Base-by-base conservation (phyloP, 2,797 vertebrate species). In the Sebastes taczanowskii region DNA sequence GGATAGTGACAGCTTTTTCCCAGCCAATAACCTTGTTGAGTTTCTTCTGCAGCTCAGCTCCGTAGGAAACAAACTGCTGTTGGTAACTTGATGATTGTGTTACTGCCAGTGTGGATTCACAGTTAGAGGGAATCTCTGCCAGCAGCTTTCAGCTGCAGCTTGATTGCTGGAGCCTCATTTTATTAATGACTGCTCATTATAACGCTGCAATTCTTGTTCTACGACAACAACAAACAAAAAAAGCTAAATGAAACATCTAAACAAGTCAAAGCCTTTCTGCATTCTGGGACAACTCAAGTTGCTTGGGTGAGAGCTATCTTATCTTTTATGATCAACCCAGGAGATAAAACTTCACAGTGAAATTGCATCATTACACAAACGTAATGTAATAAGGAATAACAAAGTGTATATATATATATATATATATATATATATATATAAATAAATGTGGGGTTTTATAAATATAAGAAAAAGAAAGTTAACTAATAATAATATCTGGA, bases 111-210 rank as follows among this genome's bases (percentile, higher is more conserved):
- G 64, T 34, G 53, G 67, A 55, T 71, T 74, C 38, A 62, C 60
- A 77, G 80, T 65, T 42, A 32, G 63, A 58, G 27, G 11, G 29
- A 38, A 46, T 60, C 30, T 34, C 23, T 32, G 49, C 71, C 55
- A 32, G 74, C 88, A 89, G 92, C 74, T 86, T 86, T 88, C 86
- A 71, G 86, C 86, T 29, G 75, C 53, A 35, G 70, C 60, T 42
- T 69, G 63, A 78, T 79, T 60, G 72, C 18, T 16, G 58, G 35
- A 70, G 59, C n/a, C 63, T 78, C 30, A 38, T 63, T 83, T 76
- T 69, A 66, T 71, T 74, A 60, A 75, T 61, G 69, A 74, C 69
- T 61, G 11, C 34, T 69, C 38, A 56, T 63, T 70, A 63, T 62
- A 58, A 62, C 60, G 22, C 62, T 52, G 56, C 25, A 53, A 11